Base-by-base conservation (phyloP, 2,888 invertebrate genomes). In the Apamea monoglypha region DNA sequence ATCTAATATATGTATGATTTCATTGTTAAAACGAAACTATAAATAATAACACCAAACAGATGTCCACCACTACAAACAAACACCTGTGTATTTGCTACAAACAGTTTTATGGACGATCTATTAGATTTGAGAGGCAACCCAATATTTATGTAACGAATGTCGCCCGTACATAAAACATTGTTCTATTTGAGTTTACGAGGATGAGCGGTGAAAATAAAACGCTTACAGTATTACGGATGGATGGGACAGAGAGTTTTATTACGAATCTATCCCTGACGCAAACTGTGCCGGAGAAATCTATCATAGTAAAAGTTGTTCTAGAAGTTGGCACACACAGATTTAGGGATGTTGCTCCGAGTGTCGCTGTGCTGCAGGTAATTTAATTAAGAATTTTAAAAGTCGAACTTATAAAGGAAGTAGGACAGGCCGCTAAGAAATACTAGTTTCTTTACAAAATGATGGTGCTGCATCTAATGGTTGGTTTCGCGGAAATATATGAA, bases 151-250 rank as follows among this genome's bases (percentile, higher is more conserved):
- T 72, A 74, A 81, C 66, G 72, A 83, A 87, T 80, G 70, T 83
- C 70, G 68, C 64, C 36, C 86, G 44, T 70, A 77, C 80, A 87
- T 82, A 88, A 86, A 88, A 87, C 76, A 83, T 83, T 85, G 78
- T 78, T 83, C 74, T 86, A 82, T 86, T 80, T 81, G 71, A 81
- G 87, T 84, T 90, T 87, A 90, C 82, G 87, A 85, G 85, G 82
- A 88, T 80, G 81, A 82, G 84, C 84, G 83, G 83, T 81, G 79
- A 69, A 81, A 86, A 88, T 78, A 85, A 88, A 90, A 82, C 36
- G 70, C 63, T 85, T 29, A 44, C 75, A 53, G 63, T 68, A 74
- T 63, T 40, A 50, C 78, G 29, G 69, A 66, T 47, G 76, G 64
- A 73, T 21, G 70, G 66, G 21, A 73, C 73, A 59, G 44, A 40